Conservation (phyloP, 1,140 invertebrate species). For the Bombus ignitus region DNA sequence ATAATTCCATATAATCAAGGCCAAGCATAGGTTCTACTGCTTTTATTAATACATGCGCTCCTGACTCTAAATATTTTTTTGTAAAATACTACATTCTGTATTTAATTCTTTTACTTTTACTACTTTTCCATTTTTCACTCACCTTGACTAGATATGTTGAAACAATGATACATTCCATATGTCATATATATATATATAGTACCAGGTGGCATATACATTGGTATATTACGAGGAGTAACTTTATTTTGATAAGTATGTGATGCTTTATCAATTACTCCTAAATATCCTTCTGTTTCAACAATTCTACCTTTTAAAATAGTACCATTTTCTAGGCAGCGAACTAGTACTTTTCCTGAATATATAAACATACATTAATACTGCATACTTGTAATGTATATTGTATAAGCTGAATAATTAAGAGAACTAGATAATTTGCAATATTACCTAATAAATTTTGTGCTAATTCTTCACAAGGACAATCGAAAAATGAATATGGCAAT, state of each 20-base stretch:
- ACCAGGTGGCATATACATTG: constrained; percentile 92
- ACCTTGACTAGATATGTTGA: constrained; percentile 92
- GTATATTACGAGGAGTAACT: constrained; percentile 87
- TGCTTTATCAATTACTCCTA: constrained; percentile 88
- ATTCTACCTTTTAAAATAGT: constrained; percentile 86
- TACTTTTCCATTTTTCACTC: constrained; percentile 40
- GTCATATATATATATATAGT: constrained; percentile 91
- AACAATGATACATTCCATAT: constrained; percentile 92
- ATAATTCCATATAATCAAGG: constrained; percentile 83
- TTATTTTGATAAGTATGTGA: constrained; percentile 88
- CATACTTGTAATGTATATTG: neutral
- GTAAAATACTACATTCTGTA: neutral
- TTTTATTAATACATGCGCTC: constrained; percentile 87
- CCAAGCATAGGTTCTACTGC: constrained; percentile 86
- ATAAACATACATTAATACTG: constrained; percentile 4
- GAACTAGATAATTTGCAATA: neutral
- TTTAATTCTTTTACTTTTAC: neutral
- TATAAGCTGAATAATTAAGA: constrained; percentile 47
- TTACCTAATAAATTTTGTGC: constrained; percentile 86
- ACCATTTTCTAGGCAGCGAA: constrained; percentile 84
- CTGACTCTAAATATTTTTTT: constrained; percentile 81
- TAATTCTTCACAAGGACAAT: constrained; percentile 81
- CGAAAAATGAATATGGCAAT: constrained; percentile 78
- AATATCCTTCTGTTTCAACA: constrained; percentile 92
- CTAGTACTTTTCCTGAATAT: constrained; percentile 84